These are phyloP conservation scores for Cylindroiulus punctatus DNA, from an alignment of 2,888 invertebrate genomes.

Conservation along the genomic window DNA sequence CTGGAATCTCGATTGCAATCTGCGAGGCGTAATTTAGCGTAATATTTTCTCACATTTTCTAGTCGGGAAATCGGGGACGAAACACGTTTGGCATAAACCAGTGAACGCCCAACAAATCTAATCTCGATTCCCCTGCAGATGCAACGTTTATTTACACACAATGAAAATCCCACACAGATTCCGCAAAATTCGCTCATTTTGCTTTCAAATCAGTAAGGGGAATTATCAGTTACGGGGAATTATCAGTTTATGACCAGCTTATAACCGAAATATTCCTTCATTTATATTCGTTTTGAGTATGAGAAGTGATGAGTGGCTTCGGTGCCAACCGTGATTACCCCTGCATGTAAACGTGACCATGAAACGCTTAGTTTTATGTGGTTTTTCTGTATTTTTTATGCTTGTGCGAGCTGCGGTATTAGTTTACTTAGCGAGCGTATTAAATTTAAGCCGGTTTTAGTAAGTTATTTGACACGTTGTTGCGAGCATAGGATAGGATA, in stretches of 20 bases:
- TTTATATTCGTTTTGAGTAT: slow-evolving; percentile 7
- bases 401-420: background rate
- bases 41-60: background rate
- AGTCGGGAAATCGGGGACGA: background rate
- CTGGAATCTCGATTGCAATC: background rate
- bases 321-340: background rate
- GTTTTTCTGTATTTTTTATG: background rate
- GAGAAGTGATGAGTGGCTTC: background rate
- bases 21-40: background rate
- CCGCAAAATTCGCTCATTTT: background rate
- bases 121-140: slow-evolving; percentile 2
- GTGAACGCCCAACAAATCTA: slow-evolving; percentile 27
- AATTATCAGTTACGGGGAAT: background rate
- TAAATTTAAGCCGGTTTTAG: slow-evolving; percentile 45
- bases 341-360: background rate
- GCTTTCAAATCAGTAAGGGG: background rate
- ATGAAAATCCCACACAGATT: slow-evolving; percentile 37
- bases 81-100: background rate
- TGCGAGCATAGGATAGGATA: background rate
- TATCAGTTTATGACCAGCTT: background rate
- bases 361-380: background rate
- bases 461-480: slow-evolving; percentile 36
- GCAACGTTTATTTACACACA: slow-evolving; percentile 21
- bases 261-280: background rate
- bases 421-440: slow-evolving; percentile 17